Evolutionary conservation across 2,888 invertebrate genomes (phyloP).

Genomic region (Thera obeliscata): DNA sequence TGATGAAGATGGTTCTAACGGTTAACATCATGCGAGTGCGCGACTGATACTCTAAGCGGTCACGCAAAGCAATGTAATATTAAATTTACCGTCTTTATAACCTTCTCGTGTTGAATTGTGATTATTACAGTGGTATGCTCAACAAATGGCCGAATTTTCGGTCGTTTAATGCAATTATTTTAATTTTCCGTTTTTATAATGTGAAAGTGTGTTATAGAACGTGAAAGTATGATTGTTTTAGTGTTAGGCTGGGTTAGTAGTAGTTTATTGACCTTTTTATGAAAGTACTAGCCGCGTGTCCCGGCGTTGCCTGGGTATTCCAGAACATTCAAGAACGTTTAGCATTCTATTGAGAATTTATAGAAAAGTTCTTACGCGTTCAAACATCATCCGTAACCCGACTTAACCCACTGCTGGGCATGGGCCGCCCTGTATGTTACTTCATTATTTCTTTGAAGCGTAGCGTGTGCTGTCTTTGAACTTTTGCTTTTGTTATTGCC

Average conservation of each 20-base stretch:
- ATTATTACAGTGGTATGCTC: neutral
- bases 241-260: neutral
- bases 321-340: no score
- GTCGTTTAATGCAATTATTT: neutral
- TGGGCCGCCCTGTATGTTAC: no score
- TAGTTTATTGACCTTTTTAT: no score
- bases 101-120: neutral
- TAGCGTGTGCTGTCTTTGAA: no score
- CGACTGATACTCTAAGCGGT: slow-evolving; percentile 18
- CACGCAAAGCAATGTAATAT: slow-evolving; percentile 23
- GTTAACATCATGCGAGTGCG: slow-evolving; percentile 7
- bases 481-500: no score
- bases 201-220: neutral
- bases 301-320: no score
- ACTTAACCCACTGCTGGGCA: no score
- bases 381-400: no score
- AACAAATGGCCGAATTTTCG: neutral
- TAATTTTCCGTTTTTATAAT: neutral
- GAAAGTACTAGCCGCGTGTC: no score
- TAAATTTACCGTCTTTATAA: neutral
- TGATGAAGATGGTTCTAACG: neutral
- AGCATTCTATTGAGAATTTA: no score
- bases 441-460: no score
- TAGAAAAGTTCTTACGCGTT: no score
- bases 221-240: neutral